Conservation (phyloP, 1,140 invertebrate genomes). For the Idris sp. region DNA sequence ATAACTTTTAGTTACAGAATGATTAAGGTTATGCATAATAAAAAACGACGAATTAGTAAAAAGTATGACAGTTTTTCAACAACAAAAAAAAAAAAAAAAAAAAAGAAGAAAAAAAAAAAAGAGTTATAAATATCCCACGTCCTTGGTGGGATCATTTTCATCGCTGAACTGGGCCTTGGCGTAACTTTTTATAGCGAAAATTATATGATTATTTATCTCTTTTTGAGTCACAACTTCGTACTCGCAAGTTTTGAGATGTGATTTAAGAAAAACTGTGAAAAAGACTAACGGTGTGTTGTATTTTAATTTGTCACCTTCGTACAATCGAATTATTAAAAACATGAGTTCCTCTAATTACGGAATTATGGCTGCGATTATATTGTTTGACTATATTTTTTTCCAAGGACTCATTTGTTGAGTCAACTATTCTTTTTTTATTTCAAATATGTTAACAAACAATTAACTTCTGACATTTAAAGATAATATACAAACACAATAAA, state of each 20-base stretch:
- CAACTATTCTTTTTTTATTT: not conserved
- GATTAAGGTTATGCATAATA: conserved; percentile 43
- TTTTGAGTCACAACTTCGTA: conserved; percentile 53
- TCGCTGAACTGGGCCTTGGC: conserved; percentile 38
- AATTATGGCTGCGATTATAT: conserved; percentile 21
- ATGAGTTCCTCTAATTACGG: conserved; percentile 24
- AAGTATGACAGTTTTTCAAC: conserved; percentile 39
- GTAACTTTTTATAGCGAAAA: conserved; percentile 54
- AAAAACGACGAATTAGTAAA: conserved; percentile 48
- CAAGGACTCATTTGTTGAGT: conserved; percentile 6
- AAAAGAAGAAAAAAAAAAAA: conserved; percentile 30
- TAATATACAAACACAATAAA: no score
- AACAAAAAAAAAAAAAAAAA: conserved; percentile 47
- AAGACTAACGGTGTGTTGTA: conserved; percentile 32
- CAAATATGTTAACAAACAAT: not conserved
- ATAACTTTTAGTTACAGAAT: no score
- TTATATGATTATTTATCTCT: conserved; percentile 55
- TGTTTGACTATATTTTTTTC: conserved; percentile 13
- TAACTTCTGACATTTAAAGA: no score
- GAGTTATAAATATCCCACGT: conserved; percentile 43
- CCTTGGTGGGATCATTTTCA: conserved; percentile 40
- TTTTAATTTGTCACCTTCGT: conserved; percentile 36
- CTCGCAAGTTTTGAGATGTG: no score
- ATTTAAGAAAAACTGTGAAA: conserved; percentile 32
- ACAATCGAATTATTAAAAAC: conserved; percentile 33